Evolutionary conservation across 2,888 invertebrate species (phyloP).

Genomic region (Lacanobia oleracea): DNA sequence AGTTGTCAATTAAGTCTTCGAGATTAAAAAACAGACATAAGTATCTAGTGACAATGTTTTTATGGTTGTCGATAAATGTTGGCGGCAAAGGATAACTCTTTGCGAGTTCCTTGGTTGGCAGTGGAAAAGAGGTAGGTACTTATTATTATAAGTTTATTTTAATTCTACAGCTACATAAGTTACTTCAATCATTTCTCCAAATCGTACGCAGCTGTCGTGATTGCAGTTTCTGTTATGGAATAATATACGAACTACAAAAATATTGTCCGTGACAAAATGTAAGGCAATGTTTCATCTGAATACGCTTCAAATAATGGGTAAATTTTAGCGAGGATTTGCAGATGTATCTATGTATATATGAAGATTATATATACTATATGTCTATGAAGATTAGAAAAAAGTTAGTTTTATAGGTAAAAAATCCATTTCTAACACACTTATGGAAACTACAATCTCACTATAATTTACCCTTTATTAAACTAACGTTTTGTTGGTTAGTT

Average conservation of each 20-base stretch:
- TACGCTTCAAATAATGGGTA: constrained; percentile 71
- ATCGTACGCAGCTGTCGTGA: constrained; percentile 19
- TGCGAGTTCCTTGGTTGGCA: constrained; percentile 26
- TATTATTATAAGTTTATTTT: constrained; percentile 1
- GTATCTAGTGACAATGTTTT: background rate
- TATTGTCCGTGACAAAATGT: constrained; percentile 60
- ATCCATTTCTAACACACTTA: constrained; percentile 26
- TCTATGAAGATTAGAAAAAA: constrained; percentile 31
- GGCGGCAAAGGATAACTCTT: background rate
- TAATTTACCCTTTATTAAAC: constrained; percentile 73
- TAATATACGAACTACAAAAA: constrained; percentile 64
- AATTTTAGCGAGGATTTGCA: constrained; percentile 66
- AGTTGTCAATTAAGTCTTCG: too few relatives aligned
- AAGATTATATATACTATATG: too few relatives aligned
- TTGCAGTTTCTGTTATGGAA: constrained; percentile 16
- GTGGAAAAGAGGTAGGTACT: constrained; percentile 15
- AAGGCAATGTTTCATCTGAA: constrained; percentile 66
- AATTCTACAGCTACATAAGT: constrained; percentile 10
- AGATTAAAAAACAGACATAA: too few relatives aligned
- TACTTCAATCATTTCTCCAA: constrained; percentile 56
- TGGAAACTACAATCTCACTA: constrained; percentile 53
- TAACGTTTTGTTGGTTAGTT: constrained; percentile 78
- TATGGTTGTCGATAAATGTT: constrained; percentile 1
- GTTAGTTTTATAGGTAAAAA: constrained; percentile 21
- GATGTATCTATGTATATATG: constrained; percentile 21